These are phyloP conservation scores for Aphidius gifuensis DNA, from an alignment of 1,140 invertebrate genomes.

Conservation along the genomic window DNA sequence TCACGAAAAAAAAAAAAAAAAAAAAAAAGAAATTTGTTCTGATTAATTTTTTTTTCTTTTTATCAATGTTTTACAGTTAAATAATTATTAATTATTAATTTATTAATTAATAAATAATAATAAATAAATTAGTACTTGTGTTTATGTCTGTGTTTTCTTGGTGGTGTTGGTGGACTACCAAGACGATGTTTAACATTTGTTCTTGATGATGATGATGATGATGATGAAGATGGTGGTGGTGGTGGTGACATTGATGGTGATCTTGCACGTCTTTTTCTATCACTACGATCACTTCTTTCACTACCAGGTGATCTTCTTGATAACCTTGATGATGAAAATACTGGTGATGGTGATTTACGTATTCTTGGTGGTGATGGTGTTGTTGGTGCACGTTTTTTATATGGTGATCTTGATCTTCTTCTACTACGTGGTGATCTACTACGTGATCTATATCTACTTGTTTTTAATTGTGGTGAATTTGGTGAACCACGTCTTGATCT, in stretches of 20 bases:
- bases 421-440: constrained; percentile 51
- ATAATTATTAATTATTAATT: too few species aligned
- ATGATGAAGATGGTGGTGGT: constrained; percentile 44
- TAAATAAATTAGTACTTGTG: constrained; percentile 51
- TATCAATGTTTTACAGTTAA: too few species aligned
- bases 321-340: constrained; percentile 38
- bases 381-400: constrained; percentile 46
- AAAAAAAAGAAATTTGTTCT: too few species aligned
- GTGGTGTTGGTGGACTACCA: constrained; percentile 46
- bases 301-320: constrained; percentile 43
- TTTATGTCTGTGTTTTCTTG: constrained; percentile 57
- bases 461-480: constrained; percentile 38
- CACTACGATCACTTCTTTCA: constrained; percentile 41
- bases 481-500: constrained; percentile 40
- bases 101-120: too few species aligned
- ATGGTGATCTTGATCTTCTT: constrained; percentile 49
- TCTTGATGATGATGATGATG: constrained; percentile 46
- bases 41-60: too few species aligned
- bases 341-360: constrained; percentile 49
- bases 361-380: constrained; percentile 53
- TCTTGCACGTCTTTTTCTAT: constrained; percentile 41
- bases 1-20: too few species aligned
- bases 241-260: constrained; percentile 50
- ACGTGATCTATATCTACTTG: constrained; percentile 49
- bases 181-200: constrained; percentile 45